Evolutionary conservation across 2,113 vertebrate genomes (phyloP).

Genomic region (Epinephelus fuscoguttatus): DNA sequence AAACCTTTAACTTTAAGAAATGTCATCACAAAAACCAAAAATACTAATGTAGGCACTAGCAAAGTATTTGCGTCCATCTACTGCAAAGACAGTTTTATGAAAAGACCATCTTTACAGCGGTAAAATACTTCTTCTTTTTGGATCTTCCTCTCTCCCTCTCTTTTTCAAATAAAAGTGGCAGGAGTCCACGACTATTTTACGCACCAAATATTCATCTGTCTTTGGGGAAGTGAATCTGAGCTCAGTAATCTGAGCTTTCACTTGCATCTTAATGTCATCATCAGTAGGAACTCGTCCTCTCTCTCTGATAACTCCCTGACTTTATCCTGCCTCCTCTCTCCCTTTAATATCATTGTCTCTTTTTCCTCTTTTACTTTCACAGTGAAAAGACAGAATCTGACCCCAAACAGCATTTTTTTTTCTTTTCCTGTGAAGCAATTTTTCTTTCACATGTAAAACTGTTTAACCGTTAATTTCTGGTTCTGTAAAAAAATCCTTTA

Average conservation of each 20-base stretch:
- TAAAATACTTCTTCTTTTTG: no score
- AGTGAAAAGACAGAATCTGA: background rate
- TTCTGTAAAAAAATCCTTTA: constrained; percentile 7
- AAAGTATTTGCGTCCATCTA: no score
- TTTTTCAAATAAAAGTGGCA: background rate
- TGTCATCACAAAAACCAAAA: no score
- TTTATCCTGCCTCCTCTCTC: background rate
- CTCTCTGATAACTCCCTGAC: background rate
- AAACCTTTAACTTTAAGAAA: no score
- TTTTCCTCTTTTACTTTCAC: constrained; percentile 6
- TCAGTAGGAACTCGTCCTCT: background rate
- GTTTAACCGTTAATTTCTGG: background rate
- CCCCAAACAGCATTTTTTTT: background rate
- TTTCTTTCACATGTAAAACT: background rate
- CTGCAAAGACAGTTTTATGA: no score
- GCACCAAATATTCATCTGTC: background rate
- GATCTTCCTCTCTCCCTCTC: no score
- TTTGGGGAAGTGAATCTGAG: background rate
- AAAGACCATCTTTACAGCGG: no score
- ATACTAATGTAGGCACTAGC: no score
- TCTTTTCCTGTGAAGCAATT: background rate
- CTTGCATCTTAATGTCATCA: background rate
- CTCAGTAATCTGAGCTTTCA: background rate
- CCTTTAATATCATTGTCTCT: background rate
- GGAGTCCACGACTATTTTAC: background rate